A percentile compares a stretch with the other conserved stretches of the same genome.
These are phyloP conservation scores for Agrotis ipsilon DNA, from an alignment of 2,888 invertebrate genomes.

Conservation along the genomic window DNA sequence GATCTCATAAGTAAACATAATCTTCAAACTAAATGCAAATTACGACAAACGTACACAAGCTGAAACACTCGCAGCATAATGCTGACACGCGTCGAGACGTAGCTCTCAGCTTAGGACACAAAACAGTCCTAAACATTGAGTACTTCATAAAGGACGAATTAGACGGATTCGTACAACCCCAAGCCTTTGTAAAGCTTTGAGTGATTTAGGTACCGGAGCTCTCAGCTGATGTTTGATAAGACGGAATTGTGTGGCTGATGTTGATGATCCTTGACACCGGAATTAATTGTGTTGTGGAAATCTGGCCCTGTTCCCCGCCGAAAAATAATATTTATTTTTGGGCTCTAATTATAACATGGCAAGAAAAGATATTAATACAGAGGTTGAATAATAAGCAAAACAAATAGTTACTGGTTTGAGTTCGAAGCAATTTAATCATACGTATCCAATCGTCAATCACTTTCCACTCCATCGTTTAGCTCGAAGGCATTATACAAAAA, in stretches of 20 bases:
- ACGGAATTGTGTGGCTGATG: constrained; percentile 9
- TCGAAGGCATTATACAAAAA: constrained; percentile 16
- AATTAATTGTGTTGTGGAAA: constrained; percentile 2
- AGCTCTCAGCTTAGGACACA: constrained; percentile 40
- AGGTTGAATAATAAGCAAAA: neutral
- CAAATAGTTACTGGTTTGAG: neutral
- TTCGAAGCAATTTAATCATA: too few relatives aligned
- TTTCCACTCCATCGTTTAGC: neutral
- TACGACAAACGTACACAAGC: constrained; percentile 33
- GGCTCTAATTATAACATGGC: neutral
- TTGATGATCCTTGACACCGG: constrained; percentile 13
- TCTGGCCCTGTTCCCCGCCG: neutral
- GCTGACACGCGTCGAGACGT: constrained; percentile 36
- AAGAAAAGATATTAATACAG: neutral
- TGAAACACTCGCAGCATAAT: constrained; percentile 40
- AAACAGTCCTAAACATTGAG: constrained; percentile 42
- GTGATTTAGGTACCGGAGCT: constrained; percentile 53
- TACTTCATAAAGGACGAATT: constrained; percentile 57
- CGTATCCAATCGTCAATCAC: neutral
- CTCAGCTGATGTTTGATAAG: constrained; percentile 36
- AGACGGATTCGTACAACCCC: constrained; percentile 21
- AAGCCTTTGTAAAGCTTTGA: constrained; percentile 46
- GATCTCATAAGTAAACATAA: constrained; percentile 42
- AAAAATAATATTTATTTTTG: neutral
- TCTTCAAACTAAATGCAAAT: constrained; percentile 58